Evolutionary conservation across 2,888 invertebrate species (phyloP).

Genomic region (Pammene aurita): DNA sequence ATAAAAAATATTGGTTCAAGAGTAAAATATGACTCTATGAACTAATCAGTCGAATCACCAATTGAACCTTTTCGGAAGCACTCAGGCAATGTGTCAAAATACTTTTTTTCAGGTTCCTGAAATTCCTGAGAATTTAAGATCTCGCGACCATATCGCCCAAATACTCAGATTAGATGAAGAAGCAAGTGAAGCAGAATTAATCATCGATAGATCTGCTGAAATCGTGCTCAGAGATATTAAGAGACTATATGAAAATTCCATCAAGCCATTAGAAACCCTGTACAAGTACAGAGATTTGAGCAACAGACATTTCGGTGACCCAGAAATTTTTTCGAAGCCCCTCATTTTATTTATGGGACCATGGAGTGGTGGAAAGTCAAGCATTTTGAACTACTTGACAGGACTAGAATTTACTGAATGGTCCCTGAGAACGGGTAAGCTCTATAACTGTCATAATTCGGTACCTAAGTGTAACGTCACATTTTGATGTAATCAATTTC

Average conservation of each 20-base stretch:
- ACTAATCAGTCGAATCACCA: neutral
- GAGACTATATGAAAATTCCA: slow-evolving; percentile 91
- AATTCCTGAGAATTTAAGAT: slow-evolving; percentile 90
- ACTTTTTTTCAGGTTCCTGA: slow-evolving; percentile 85
- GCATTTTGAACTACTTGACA: slow-evolving; percentile 95
- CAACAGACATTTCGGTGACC: slow-evolving; percentile 95
- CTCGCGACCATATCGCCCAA: slow-evolving; percentile 90
- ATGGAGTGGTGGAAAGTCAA: slow-evolving; percentile 98
- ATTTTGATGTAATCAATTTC: too few relatives aligned
- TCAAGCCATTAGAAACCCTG: slow-evolving; percentile 94
- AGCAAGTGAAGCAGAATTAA: slow-evolving; percentile 86
- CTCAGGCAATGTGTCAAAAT: too few relatives aligned
- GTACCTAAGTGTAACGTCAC: too few relatives aligned
- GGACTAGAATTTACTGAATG: slow-evolving; percentile 93
- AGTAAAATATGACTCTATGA: too few relatives aligned
- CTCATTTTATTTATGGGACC: slow-evolving; percentile 97
- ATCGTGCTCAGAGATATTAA: slow-evolving; percentile 92
- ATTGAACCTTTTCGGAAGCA: neutral
- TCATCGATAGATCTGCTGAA: slow-evolving; percentile 89
- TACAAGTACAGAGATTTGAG: slow-evolving; percentile 97
- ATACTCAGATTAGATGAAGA: slow-evolving; percentile 91
- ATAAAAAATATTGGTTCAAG: too few relatives aligned
- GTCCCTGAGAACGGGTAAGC: slow-evolving; percentile 92
- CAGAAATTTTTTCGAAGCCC: slow-evolving; percentile 97
- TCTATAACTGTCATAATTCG: neutral